These are phyloP conservation scores for Drosophila pallidifrons DNA, from an alignment of 1,140 invertebrate genomes.

Conservation along the genomic window DNA sequence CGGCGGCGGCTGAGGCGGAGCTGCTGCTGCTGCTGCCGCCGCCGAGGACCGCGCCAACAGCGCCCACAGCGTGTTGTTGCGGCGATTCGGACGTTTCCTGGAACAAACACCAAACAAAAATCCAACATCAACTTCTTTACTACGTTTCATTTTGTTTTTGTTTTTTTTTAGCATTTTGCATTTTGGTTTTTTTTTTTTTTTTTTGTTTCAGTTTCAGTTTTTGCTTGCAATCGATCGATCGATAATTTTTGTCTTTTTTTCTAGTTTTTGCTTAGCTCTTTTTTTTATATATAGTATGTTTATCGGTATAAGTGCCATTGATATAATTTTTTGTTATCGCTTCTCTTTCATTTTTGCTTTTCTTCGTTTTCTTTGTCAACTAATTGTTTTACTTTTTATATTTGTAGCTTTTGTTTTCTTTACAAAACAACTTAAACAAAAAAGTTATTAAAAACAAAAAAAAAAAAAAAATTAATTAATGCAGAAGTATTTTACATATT, in stretches of 20 bases:
- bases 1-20: constrained; percentile 57
- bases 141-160: constrained; percentile 71
- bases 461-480: constrained; percentile 40
- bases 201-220: constrained; percentile 78
- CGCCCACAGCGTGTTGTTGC: constrained; percentile 84
- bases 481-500: constrained; percentile 46
- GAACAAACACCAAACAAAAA: constrained; percentile 95
- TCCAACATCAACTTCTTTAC: constrained; percentile 95
- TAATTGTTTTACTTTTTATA: constrained; percentile 17
- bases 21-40: constrained; percentile 64
- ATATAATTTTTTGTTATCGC: constrained; percentile 41
- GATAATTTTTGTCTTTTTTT: constrained; percentile 31
- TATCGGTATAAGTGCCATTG: constrained; percentile 53
- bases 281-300: constrained; percentile 15
- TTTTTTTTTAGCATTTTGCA: constrained; percentile 48
- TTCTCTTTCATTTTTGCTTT: constrained; percentile 73
- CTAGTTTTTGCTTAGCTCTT: constrained; percentile 44
- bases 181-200: too few relatives aligned
- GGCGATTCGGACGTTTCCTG: constrained; percentile 93
- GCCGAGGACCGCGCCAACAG: constrained; percentile 85
- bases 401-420: constrained; percentile 32
- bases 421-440: constrained; percentile 28
- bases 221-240: constrained; percentile 77
- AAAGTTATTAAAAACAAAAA: constrained; percentile 21
- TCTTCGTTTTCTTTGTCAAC: constrained; percentile 75